Percentiles rank a stretch among this genome's conserved stretches.
Conservation (phyloP, 2,113 vertebrate genomes). For the Micronycteris hirsuta region DNA sequence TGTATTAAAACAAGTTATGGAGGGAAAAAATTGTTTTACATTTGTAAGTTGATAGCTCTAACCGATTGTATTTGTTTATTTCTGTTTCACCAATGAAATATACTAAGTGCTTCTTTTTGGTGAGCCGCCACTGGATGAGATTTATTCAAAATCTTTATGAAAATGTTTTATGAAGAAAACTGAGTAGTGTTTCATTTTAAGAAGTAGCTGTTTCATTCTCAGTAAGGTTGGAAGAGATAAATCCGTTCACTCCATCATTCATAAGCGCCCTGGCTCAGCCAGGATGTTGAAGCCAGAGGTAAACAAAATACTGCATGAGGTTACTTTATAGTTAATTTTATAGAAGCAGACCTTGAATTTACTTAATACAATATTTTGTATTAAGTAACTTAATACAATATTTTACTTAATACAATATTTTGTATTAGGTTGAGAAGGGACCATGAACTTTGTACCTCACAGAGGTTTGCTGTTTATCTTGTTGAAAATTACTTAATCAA, state of each 20-base stretch:
- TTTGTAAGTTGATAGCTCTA: background rate
- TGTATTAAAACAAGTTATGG: background rate
- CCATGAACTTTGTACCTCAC: background rate
- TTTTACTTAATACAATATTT: background rate
- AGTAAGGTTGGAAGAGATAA: background rate
- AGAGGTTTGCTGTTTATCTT: constrained; percentile 21
- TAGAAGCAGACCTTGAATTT: constrained; percentile 28
- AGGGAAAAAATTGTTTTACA: background rate
- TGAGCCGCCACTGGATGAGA: background rate
- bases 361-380: background rate
- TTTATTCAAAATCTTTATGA: constrained; percentile 17
- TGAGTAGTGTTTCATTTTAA: background rate
- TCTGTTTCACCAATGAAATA: constrained; percentile 4
- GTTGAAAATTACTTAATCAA: background rate
- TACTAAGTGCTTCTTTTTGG: background rate
- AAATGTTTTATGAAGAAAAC: background rate
- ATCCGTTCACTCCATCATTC: constrained; percentile 10
- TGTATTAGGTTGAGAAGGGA: background rate
- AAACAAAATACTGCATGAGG: background rate
- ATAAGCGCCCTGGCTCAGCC: background rate
- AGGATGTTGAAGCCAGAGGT: background rate
- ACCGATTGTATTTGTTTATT: background rate
- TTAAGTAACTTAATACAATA: background rate
- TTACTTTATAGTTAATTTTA: constrained; percentile 24
- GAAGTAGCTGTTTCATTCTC: constrained; percentile 18